These are phyloP conservation scores for Myripristis jacobus DNA, from an alignment of 2,797 vertebrate species.

Conservation along the genomic window DNA sequence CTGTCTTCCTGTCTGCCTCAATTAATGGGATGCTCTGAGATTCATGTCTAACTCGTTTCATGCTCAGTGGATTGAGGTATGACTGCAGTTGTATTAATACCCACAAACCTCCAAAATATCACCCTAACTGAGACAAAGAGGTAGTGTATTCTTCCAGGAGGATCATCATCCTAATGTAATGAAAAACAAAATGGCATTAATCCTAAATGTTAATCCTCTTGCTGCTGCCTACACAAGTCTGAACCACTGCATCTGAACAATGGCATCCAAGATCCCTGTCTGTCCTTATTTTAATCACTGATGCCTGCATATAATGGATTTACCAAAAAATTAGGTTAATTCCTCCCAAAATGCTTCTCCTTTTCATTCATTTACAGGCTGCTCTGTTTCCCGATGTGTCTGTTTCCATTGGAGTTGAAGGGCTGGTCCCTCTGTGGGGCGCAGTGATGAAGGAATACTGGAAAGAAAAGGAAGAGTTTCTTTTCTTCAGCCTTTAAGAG, in stretches of 20 bases:
- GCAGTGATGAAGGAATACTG: too few relatives aligned
- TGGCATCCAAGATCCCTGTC: constrained; percentile 14
- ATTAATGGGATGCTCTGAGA: constrained; percentile 55
- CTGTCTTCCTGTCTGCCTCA: constrained; percentile 63
- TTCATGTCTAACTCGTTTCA: constrained; percentile 54
- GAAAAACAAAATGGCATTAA: constrained; percentile 52
- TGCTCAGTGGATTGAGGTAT: constrained; percentile 56
- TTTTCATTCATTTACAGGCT: constrained; percentile 30
- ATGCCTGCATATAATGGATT: constrained; percentile 45
- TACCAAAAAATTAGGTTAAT: constrained; percentile 59
- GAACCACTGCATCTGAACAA: constrained; percentile 11
- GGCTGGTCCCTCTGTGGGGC: background rate
- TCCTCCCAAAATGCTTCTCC: constrained; percentile 28
- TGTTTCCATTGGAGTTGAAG: background rate
- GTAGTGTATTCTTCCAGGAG: constrained; percentile 40
- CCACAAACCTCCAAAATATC: constrained; percentile 27
- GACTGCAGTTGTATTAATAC: constrained; percentile 13
- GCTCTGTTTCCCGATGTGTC: constrained; percentile 16
- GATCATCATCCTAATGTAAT: constrained; percentile 15
- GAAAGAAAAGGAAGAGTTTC: background rate
- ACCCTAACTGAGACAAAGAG: constrained; percentile 47
- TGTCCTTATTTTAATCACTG: constrained; percentile 38
- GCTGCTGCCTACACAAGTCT: constrained; percentile 40
- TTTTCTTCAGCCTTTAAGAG: background rate
- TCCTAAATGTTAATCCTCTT: constrained; percentile 63